phyloP scores from a whole-genome alignment of 2,797 vertebrate species.

The Sylvia borin region DNA sequence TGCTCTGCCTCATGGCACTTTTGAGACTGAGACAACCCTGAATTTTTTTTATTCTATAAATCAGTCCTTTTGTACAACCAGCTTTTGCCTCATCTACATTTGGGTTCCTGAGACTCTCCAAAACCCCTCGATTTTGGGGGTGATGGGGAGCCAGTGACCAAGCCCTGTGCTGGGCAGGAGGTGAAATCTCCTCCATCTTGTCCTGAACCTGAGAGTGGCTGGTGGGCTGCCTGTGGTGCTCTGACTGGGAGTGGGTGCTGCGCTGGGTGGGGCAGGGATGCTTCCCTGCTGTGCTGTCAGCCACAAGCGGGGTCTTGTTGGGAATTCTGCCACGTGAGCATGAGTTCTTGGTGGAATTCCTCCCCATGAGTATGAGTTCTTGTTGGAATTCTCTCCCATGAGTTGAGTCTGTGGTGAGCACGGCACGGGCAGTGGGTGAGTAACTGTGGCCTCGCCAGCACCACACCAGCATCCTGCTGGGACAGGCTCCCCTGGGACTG shows the following conservation, averaged over 20 bases:
- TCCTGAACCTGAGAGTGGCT: fast-evolving
- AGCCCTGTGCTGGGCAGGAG: background rate
- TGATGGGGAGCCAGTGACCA: background rate
- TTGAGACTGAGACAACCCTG: background rate
- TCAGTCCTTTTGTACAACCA: background rate
- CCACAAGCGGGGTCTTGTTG: background rate
- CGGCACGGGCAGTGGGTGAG: background rate
- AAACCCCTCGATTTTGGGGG: fast-evolving
- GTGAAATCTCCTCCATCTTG: fast-evolving
- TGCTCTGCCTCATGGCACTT: background rate
- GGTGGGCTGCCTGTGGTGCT: background rate
- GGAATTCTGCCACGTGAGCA: background rate
- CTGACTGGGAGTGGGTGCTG: fast-evolving
- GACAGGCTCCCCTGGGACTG: background rate
- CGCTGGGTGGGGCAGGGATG: background rate
- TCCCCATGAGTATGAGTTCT: background rate
- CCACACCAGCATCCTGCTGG: background rate
- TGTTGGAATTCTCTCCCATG: background rate
- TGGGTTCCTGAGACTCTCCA: background rate
- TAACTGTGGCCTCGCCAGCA: fast-evolving
- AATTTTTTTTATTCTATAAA: background rate
- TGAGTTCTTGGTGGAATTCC: background rate
- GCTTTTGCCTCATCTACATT: background rate
- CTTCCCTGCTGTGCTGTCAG: background rate
- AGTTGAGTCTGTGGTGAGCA: fast-evolving